Evolutionary conservation across 2,888 invertebrate species (phyloP).

Genomic region (Alitta virens): DNA sequence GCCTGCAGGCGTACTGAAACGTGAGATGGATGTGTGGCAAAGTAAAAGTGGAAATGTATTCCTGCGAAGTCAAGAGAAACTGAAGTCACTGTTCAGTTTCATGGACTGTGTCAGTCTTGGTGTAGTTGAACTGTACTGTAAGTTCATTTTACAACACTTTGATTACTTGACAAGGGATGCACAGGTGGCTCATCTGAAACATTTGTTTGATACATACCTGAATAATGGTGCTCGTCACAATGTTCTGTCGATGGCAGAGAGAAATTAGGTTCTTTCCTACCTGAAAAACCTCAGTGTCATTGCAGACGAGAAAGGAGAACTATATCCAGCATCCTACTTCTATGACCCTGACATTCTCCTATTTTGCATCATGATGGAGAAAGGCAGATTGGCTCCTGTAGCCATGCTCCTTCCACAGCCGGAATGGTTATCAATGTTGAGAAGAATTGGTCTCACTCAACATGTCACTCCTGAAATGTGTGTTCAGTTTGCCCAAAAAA

Average conservation of each 20-base stretch:
- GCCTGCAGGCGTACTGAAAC: conserved; percentile 27
- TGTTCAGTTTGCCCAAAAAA: conserved; percentile 21
- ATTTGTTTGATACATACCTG: conserved; percentile 25
- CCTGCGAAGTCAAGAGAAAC: conserved; percentile 21
- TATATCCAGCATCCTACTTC: conserved; percentile 30
- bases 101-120: conserved; percentile 26
- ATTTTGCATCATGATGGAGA: conserved; percentile 32
- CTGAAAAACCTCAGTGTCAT: conserved; percentile 27
- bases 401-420: conserved; percentile 18
- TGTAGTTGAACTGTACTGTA: conserved; percentile 28
- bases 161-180: conserved; percentile 28
- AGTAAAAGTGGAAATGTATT: conserved; percentile 28
- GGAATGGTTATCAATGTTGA: conserved; percentile 27
- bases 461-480: conserved; percentile 23
- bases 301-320: conserved; percentile 23
- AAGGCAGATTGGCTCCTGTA: conserved; percentile 29
- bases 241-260: conserved; percentile 15
- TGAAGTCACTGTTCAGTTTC: conserved; percentile 21
- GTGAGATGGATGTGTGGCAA: conserved; percentile 29
- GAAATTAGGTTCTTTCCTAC: conserved; percentile 19
- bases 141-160: conserved; percentile 33
- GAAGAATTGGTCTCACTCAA: conserved; percentile 21
- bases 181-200: conserved; percentile 24
- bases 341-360: conserved; percentile 32
- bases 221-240: conserved; percentile 4